Base-by-base conservation (phyloP, 2,888 invertebrate species). In the Polydrusus pterygomalis region DNA sequence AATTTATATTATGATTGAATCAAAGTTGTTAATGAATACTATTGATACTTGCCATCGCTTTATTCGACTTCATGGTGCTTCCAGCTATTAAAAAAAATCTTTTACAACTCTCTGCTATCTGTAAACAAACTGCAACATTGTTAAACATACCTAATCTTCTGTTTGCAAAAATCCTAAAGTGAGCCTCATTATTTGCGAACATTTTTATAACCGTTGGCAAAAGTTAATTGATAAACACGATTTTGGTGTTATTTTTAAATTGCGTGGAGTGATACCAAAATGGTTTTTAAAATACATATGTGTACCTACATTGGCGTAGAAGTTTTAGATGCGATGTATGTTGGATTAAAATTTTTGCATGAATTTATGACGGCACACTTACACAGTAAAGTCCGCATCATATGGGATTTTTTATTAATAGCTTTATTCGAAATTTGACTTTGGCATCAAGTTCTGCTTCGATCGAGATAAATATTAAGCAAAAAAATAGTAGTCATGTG, bases 201-300 rank as follows among this genome's bases (percentile, higher is more conserved):
- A 38, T 38, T 58, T 30, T 34, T 38, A 58, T 58, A 58, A 58
- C 58, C 58, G 5, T 58, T 58, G 17, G 47, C 15, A 38, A 34
- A 56, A 34, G 38, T 58, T 58, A 58, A 58, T 58, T 58, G 58
- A 58, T 58, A 58, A 58, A 58, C 38, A 38, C 58, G 34, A 58
- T 38, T 58, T 58, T 34, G 15, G 38, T 58, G 17, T 17, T 58
- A 58, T 58, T 38, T 56, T 54, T 30, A 54, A 25, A 3, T 54
- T 54, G 54, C 30, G 54, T n/a, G 25, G 54, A 54, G 54, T 54
- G 54, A 58, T 38, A 58, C 17, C 58, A 8, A 38, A 17, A 38
- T 38, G 34, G 15, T 30, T 56, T 56, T 25, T 25, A 25, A 25
- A 15, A 34, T 5, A 30, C 1, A 2, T n/a, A n/a, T n/a, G n/a